These are phyloP conservation scores for Rhipidura dahli DNA, from an alignment of 2,113 vertebrate genomes.

Conservation along the genomic window DNA sequence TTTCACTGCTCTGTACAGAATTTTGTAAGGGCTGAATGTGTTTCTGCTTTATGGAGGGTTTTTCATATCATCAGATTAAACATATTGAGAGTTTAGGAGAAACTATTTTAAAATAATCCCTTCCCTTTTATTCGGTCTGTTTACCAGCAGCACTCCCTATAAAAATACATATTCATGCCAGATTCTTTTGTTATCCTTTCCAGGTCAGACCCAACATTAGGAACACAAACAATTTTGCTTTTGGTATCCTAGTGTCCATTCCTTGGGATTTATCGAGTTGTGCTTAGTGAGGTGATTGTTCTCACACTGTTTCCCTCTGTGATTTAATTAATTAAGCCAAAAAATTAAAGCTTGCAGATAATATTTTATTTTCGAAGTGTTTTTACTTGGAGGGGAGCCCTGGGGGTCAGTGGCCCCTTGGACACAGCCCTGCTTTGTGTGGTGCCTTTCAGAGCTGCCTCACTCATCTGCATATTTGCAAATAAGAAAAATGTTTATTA, in stretches of 20 bases:
- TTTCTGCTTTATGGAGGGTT: not conserved
- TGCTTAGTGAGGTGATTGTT: slow-evolving; percentile 36
- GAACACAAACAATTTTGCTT: slow-evolving; percentile 64
- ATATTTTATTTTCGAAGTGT: not conserved
- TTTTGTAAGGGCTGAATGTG: not conserved
- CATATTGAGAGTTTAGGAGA: slow-evolving; percentile 41
- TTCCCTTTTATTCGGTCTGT: not conserved
- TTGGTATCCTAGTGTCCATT: not conserved
- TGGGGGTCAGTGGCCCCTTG: not conserved
- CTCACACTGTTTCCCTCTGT: not conserved
- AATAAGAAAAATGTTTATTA: not conserved
- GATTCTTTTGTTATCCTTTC: slow-evolving; percentile 60
- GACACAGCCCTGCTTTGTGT: not conserved
- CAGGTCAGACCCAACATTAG: slow-evolving; percentile 39
- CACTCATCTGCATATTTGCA: not conserved
- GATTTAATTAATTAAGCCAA: slow-evolving; percentile 52
- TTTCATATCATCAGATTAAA: slow-evolving; percentile 10
- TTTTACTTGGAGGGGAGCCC: not conserved
- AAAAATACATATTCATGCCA: slow-evolving; percentile 57
- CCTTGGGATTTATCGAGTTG: not conserved
- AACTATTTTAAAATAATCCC: slow-evolving; percentile 50
- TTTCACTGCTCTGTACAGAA: not conserved
- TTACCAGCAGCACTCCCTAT: slow-evolving; percentile 19
- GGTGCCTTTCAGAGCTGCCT: not conserved
- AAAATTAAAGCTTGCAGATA: slow-evolving; percentile 48